Evolutionary conservation across 2,113 vertebrate species (phyloP), one percentile per base, ranked within the genome.

Genomic region (Epinephelus moara): DNA sequence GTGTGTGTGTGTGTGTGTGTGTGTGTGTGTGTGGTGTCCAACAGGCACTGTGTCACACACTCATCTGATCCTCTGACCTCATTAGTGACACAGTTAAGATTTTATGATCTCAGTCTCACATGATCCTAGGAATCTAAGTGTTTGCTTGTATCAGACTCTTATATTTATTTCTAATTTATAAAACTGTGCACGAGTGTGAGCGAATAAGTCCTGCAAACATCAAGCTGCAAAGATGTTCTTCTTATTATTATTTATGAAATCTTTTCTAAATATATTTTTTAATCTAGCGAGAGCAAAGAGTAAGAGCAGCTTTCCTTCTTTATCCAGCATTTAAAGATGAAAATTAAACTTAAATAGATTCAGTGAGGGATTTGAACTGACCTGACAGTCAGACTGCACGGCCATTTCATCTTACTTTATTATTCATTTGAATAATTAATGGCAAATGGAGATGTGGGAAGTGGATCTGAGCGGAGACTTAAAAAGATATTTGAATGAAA

Each of bases 401-500:
- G 18, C 30, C 1, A 0, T 33, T 37, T 37, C 60, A 62, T 62
- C 11, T 11, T 25, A 62, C 60, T 62, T 62, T 37, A 37, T 62
- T 62, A 62, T 62, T 21, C 60, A 62, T 62, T 37, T 21, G 17
- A 62, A 62, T 62, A 37, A 62, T 62, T 37, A 19, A 62, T 62
- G 60, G 4, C 3, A 3, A 12, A 11, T 4, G 30, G 60, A 37
- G 60, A 62, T 8, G 60, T 37, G 60, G 60, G 60, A 27, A 33
- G 60, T 12, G 60, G 11, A 19, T 10, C 60, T 21, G 30, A 37
- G 42, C 1, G 9, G 11, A 45, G 42, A 45, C 9, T 45, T 45
- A 45, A 45, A 45, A 45, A 45, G 42, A 56, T 23, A 23, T 56
- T 13, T 56, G 14, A 27, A 30, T 27, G 57, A 9, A 60, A 33